Percentiles rank a stretch among this genome's conserved stretches.
Evolutionary conservation across 2,888 invertebrate genomes (phyloP).

Genomic region (Agelastica alni): DNA sequence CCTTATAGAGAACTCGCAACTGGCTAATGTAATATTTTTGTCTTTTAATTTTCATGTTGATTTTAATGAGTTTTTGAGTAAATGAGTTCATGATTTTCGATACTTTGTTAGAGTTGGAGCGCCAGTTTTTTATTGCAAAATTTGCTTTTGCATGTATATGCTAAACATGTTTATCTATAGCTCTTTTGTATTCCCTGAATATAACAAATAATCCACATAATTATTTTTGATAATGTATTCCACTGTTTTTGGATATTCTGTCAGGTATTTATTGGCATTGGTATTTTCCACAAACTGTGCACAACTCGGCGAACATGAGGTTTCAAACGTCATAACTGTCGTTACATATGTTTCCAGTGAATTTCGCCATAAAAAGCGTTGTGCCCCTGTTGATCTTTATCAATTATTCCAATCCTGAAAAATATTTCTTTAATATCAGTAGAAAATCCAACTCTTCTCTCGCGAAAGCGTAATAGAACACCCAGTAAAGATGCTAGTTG

Average conservation of each 20-base stretch:
- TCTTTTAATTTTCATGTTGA: no score
- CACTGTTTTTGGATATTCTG: slow-evolving; percentile 23
- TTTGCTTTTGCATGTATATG: no score
- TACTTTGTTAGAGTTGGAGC: no score
- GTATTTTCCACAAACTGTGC: slow-evolving; percentile 31
- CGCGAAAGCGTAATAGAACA: slow-evolving; percentile 49
- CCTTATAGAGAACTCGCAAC: no score
- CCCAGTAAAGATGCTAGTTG: slow-evolving; percentile 37
- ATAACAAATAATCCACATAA: slow-evolving; percentile 38
- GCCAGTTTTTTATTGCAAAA: no score
- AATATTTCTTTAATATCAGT: slow-evolving; percentile 41
- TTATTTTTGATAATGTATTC: slow-evolving; percentile 22
- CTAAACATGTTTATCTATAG: no score
- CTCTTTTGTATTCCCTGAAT: no score
- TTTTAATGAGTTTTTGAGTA: no score
- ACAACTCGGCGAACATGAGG: slow-evolving; percentile 25
- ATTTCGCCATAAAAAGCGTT: slow-evolving; percentile 44
- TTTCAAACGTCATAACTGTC: slow-evolving; percentile 33
- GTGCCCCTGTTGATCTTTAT: slow-evolving; percentile 38
- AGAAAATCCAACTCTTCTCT: slow-evolving; percentile 43
- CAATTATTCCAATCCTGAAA: slow-evolving; percentile 24
- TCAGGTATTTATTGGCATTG: slow-evolving; percentile 25
- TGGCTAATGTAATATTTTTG: no score
- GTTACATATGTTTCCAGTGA: no score
- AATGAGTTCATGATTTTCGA: no score